Evolutionary conservation across 2,888 invertebrate species (phyloP).

Genomic region (Physocephala rufipes): DNA sequence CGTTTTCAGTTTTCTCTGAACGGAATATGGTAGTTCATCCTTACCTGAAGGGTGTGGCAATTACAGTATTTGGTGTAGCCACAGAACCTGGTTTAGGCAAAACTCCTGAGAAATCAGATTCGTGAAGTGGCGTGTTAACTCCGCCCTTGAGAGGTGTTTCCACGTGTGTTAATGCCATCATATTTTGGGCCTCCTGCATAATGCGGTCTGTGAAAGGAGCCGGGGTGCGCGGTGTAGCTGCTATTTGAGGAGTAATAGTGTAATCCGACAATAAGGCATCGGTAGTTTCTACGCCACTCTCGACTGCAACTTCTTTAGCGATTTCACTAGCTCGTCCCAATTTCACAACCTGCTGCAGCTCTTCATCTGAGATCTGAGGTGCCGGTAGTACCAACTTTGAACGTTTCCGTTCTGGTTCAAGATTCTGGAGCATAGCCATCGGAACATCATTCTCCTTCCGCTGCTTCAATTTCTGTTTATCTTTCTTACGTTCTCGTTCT

Average conservation of each 20-base stretch:
- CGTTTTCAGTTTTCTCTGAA: neutral
- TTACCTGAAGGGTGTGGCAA: constrained; percentile 84
- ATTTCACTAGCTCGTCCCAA: constrained; percentile 90
- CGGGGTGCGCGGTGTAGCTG: constrained; percentile 86
- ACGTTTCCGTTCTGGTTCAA: constrained; percentile 90
- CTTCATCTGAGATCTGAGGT: constrained; percentile 95
- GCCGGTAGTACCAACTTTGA: constrained; percentile 96
- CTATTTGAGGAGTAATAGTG: constrained; percentile 77
- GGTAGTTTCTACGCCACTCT: constrained; percentile 79
- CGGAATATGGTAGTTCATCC: constrained; percentile 44
- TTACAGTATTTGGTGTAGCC: constrained; percentile 90
- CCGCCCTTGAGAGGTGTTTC: constrained; percentile 98
- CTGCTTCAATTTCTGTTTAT: constrained; percentile 94
- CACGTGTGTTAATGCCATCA: constrained; percentile 97
- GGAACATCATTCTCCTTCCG: constrained; percentile 97
- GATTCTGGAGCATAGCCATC: constrained; percentile 84
- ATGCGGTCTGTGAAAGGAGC: constrained; percentile 83
- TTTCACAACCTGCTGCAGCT: constrained; percentile 91
- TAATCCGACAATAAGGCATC: constrained; percentile 92
- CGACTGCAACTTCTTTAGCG: constrained; percentile 87
- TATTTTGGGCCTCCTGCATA: constrained; percentile 96
- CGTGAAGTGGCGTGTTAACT: constrained; percentile 89
- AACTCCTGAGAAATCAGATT: constrained; percentile 87
- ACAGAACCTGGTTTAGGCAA: constrained; percentile 77
- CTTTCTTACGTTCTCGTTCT: constrained; percentile 92